Base-by-base conservation (phyloP, 2,113 vertebrate genomes). In the Collichthys lucidus region DNA sequence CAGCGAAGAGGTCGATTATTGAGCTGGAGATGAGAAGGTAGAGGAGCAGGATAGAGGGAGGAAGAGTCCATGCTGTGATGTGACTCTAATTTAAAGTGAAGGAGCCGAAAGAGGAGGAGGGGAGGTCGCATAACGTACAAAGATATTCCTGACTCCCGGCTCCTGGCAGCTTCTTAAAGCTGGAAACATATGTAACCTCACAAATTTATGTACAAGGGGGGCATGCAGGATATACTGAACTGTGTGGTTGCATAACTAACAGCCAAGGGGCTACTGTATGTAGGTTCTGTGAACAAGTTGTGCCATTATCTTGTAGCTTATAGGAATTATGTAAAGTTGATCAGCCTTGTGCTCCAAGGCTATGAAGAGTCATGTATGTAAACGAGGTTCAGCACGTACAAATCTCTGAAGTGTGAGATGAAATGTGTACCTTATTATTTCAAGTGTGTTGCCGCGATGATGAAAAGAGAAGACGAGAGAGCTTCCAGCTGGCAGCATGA, bases 61-160 rank as follows among this genome's bases (percentile, higher is more conserved):
- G 73, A 69, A 80, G 76, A 44, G 16, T 70, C 53, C 74, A 77
- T 90, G 87, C 74, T 81, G 68, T 74, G 73, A 74, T 81, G 81
- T 91, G 92, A 91, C 77, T 91, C 69, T 90, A 86, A 94, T 93
- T 84, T 91, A 86, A 91, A 86, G 86, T 88, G 92, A 94, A 90
- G 85, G 88, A 90, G 83, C 76, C 88, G 83, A 89, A 85, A 75
- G 86, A 91, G 88, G 92, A 88, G 74, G 89, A 88, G 60, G 89
- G 83, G 82, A 82, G 87, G 82, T 87, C 83, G 83, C 89, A 92
- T 86, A 74, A 80, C 86, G 83, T 76, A 64, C 62, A 74, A 69
- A 89, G 86, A 92, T 86, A 67, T 92, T 83, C 88, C 88, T 92
- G 88, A 86, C 90, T 60, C 65, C 70, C 8, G 71, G 64, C 71